Conservation (phyloP, 2,888 invertebrate species). For the Ypsolopha scabrella region DNA sequence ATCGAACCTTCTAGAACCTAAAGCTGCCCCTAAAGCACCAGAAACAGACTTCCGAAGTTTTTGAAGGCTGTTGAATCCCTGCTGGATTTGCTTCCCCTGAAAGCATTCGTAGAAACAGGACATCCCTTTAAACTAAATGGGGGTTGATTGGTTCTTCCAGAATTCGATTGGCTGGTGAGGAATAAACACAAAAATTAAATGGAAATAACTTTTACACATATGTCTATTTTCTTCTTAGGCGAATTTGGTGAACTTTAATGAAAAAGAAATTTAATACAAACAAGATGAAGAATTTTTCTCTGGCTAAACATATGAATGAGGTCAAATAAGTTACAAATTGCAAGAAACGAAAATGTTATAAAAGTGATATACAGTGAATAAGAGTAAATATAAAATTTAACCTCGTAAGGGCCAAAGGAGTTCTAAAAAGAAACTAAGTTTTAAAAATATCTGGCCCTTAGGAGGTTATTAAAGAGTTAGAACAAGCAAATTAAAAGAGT, state of each 20-base stretch:
- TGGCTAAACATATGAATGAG: too few species aligned
- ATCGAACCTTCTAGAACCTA: slow-evolving; percentile 62
- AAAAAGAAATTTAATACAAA: too few species aligned
- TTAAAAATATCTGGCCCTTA: too few species aligned
- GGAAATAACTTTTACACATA: not conserved
- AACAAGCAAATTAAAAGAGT: not conserved
- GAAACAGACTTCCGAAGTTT: slow-evolving; percentile 79
- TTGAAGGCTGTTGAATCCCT: slow-evolving; percentile 75
- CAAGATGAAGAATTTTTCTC: too few species aligned
- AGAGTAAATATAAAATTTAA: not conserved
- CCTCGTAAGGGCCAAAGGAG: too few species aligned
- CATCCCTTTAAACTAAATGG: slow-evolving; percentile 63
- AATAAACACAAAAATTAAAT: slow-evolving; percentile 34
- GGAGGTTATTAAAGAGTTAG: not conserved
- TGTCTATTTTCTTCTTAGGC: too few species aligned
- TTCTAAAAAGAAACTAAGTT: too few species aligned
- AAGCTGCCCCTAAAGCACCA: slow-evolving; percentile 66
- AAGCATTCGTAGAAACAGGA: slow-evolving; percentile 68
- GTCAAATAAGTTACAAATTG: too few species aligned
- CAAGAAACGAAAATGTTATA: too few species aligned
- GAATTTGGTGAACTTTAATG: too few species aligned
- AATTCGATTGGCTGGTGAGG: slow-evolving; percentile 40
- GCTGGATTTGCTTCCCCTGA: slow-evolving; percentile 62
- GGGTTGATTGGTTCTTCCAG: slow-evolving; percentile 20
- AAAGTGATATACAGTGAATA: not conserved